Evolutionary conservation across 1,140 invertebrate species (phyloP), one percentile per base, ranked within the genome.

Genomic region (Nilaparvata lugens): DNA sequence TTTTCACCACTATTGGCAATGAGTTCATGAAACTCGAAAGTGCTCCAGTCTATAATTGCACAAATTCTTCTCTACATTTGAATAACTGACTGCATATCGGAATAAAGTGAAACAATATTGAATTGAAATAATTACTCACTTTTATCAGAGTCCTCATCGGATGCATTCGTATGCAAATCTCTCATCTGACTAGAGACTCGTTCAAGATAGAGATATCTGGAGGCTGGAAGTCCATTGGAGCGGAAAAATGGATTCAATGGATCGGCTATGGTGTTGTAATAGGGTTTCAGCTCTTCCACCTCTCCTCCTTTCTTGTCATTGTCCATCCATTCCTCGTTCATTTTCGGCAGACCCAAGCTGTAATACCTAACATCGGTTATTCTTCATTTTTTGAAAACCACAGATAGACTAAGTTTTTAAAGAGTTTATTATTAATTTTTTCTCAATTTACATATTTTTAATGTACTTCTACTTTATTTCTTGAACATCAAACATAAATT

Each of bases 191-290:
- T 76, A 35, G 78, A 77, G 35, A 89, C 72, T 63, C 84, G 84
- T 58, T 87, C 78, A 57, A 88, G 80, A 67, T 87, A 88, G 0
- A 89, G 73, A 6, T 79, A 79, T 57, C 83, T 80, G 0, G 88
- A 90, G 42, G 87, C 83, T 6, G 84, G 80, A 25, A 84, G 75
- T 2, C 87, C 87, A 58, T 91, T 82, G 40, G 76, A 76, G 65
- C 83, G 81, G 66, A 90, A 88, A 11, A 88, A 79, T 21, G 88
- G 88, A 76, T 84, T 87, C 52, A 75, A 78, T 18, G 88, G 88
- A 76, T 91, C 88, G 25, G 83, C 81, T 55, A 91, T 88, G 1
- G 87, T 88, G 58, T 83, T 81, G 14, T 76, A 84, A 48, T 69
- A 67, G 13, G 64, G 55, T 13, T 21, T 62, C 13, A 57, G 45